Evolutionary conservation across 2,113 vertebrate genomes (phyloP).

Genomic region (Hystrix brachyura): DNA sequence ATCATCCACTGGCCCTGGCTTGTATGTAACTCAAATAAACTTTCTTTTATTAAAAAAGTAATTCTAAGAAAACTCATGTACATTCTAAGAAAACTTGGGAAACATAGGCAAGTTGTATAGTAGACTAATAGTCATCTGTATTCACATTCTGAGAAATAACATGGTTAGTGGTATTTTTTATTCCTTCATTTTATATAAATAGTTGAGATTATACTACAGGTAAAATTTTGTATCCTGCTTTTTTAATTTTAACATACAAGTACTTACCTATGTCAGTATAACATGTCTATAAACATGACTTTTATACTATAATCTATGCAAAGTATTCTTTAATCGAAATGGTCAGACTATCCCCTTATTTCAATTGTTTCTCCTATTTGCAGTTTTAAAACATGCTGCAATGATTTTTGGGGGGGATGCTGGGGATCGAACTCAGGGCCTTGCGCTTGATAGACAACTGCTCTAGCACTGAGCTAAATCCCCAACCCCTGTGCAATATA

Average conservation of each 20-base stretch:
- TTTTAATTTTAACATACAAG: constrained; percentile 32
- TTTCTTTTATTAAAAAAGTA: constrained; percentile 58
- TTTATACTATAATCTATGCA: constrained; percentile 27
- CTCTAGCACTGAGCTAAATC: too few species aligned
- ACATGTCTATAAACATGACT: constrained; percentile 22
- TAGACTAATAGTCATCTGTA: background rate
- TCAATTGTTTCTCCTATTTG: constrained; percentile 18
- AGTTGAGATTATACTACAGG: background rate
- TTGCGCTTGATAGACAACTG: too few species aligned
- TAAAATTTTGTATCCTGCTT: background rate
- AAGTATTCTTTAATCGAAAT: constrained; percentile 1
- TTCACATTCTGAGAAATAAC: background rate
- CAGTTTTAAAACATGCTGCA: background rate
- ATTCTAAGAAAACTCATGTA: background rate
- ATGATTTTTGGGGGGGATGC: too few species aligned
- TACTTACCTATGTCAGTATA: constrained; percentile 21
- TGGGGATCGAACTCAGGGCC: background rate
- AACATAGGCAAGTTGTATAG: background rate
- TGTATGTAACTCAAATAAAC: constrained; percentile 89
- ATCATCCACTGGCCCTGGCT: constrained; percentile 99
- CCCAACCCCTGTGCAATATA: background rate
- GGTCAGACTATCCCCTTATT: constrained; percentile 19
- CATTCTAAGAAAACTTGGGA: constrained; percentile 49
- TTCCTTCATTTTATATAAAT: background rate
- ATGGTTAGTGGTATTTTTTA: background rate